Conservation (phyloP, 2,113 vertebrate species). For the Rhynchomys soricoides region DNA sequence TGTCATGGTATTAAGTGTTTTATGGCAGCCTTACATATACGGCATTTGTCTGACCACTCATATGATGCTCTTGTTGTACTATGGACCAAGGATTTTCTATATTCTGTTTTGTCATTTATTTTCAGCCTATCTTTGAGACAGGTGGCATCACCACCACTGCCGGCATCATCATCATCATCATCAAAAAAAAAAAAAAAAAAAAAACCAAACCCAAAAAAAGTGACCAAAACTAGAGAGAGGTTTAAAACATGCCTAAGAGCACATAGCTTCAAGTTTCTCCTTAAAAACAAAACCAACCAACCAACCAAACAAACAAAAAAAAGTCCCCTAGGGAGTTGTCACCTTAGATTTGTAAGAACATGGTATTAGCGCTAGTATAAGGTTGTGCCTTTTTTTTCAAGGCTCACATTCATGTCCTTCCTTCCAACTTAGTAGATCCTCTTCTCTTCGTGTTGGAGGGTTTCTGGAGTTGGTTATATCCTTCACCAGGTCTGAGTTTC, state of each 20-base stretch:
- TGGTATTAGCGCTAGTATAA: too few relatives aligned
- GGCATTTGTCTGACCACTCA: not conserved
- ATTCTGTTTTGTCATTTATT: not conserved
- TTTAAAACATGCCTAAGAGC: not conserved
- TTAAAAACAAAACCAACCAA: too few relatives aligned
- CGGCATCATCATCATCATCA: not conserved
- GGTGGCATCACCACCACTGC: not conserved
- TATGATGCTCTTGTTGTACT: not conserved
- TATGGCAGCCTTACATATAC: not conserved
- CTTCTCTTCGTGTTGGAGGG: rapidly evolving
- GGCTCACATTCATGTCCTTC: not conserved
- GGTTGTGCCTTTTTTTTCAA: not conserved
- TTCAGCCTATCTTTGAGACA: not conserved
- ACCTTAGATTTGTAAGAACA: not conserved
- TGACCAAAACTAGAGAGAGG: not conserved
- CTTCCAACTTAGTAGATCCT: not conserved
- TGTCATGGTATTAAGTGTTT: too few relatives aligned
- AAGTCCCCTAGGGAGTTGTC: not conserved
- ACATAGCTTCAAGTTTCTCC: not conserved
- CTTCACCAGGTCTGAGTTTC: not conserved
- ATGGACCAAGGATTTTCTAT: not conserved
- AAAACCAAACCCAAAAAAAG: too few relatives aligned
- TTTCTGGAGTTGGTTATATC: not conserved
- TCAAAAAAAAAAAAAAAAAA: too few relatives aligned
- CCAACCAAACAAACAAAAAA: too few relatives aligned